Conservation (phyloP, 2,888 invertebrate species). For the Drosophila tanythrix region DNA sequence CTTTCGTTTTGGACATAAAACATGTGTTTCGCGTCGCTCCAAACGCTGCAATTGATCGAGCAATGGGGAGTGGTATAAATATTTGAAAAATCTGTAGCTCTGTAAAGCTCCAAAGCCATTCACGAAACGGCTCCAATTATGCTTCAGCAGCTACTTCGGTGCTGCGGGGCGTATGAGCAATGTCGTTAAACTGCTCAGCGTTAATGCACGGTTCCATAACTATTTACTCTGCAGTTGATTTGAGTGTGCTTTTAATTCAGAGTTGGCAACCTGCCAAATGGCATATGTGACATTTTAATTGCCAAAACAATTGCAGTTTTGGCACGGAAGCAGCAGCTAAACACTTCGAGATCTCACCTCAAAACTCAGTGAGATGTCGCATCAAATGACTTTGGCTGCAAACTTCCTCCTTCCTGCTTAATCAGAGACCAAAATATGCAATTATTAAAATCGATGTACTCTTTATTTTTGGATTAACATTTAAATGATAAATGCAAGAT, state of each 20-base stretch:
- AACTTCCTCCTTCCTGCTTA: constrained; percentile 45
- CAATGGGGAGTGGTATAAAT: constrained; percentile 44
- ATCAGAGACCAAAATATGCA: constrained; percentile 13
- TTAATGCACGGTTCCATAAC: constrained; percentile 66
- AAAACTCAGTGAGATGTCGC: constrained; percentile 42
- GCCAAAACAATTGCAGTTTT: constrained; percentile 37
- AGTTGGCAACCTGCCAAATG: constrained; percentile 1
- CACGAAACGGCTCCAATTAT: constrained; percentile 69
- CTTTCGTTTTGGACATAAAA: constrained; percentile 49
- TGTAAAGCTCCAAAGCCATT: constrained; percentile 62
- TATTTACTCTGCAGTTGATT: constrained; percentile 22
- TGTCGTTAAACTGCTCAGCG: constrained; percentile 61
- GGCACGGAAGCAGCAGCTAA: constrained; percentile 48
- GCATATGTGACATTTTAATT: neutral
- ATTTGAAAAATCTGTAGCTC: constrained; percentile 78
- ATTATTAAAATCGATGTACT: constrained; percentile 11
- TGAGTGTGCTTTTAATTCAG: neutral
- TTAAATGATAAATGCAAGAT: constrained; percentile 1
- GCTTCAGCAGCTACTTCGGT: constrained; percentile 34
- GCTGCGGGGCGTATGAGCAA: constrained; percentile 68
- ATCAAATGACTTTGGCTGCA: constrained; percentile 54
- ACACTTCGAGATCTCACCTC: constrained; percentile 33
- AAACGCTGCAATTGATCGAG: constrained; percentile 24
- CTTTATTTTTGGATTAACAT: neutral
- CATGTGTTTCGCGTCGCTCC: constrained; percentile 62